A percentile compares a stretch with the other conserved stretches of the same genome.
These are phyloP conservation scores for Biston stratarius DNA, from an alignment of 2,888 invertebrate genomes.

Conservation along the genomic window DNA sequence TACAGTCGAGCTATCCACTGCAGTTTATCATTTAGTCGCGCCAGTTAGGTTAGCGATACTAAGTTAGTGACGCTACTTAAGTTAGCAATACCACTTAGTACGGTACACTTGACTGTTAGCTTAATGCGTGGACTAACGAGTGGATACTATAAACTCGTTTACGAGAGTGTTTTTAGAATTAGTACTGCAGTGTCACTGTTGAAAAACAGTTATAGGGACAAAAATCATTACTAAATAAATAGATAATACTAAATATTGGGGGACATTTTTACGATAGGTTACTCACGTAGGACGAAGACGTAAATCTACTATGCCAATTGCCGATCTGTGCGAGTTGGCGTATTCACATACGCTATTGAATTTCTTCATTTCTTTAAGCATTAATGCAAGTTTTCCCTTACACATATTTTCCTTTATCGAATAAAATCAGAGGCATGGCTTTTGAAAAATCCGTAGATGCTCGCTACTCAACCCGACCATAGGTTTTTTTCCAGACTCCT, in stretches of 20 bases:
- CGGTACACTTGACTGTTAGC: constrained; percentile 24
- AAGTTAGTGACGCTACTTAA: constrained; percentile 32
- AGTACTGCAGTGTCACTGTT: not conserved
- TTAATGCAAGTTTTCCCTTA: too few species aligned
- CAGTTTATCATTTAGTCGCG: constrained; percentile 28
- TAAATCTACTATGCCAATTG: not conserved
- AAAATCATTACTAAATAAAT: not conserved
- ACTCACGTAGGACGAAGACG: too few species aligned
- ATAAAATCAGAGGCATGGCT: too few species aligned
- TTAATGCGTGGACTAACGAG: constrained; percentile 7
- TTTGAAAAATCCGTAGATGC: too few species aligned
- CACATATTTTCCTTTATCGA: too few species aligned
- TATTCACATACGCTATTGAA: too few species aligned
- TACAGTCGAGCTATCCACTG: constrained; percentile 9
- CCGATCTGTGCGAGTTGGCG: not conserved
- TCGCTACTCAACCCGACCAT: too few species aligned
- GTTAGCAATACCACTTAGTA: constrained; percentile 35
- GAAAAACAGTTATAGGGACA: not conserved
- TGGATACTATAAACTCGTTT: not conserved
- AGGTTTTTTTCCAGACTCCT: too few species aligned
- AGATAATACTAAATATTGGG: too few species aligned
- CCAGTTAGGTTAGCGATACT: constrained; percentile 25
- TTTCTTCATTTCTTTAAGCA: too few species aligned
- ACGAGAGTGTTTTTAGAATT: constrained; percentile 1
- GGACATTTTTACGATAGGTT: too few species aligned